Evolutionary conservation across 2,888 invertebrate genomes (phyloP), one percentile per base, ranked within the genome.

Genomic region (Drosophila hamatofila): DNA sequence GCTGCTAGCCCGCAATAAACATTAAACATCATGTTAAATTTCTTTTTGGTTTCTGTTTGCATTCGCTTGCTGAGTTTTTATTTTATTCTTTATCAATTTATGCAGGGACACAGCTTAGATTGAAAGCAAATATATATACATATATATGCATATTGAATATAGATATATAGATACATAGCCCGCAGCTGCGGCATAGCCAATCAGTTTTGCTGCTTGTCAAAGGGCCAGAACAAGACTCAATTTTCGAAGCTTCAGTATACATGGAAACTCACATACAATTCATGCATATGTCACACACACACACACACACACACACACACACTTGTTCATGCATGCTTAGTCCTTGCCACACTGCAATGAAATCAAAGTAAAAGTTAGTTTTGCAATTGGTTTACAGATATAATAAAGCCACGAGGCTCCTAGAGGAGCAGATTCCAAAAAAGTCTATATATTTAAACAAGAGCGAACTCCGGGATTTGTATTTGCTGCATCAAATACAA

Each of bases 191-290:
- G 23, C 46, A 39, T 49, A 55, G 27, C 44, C 57, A 75, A 79
- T 64, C 75, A 75, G 63, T 46, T 62, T 55, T 60, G 51, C 42
- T 60, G 60, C 63, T 69, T 64, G 79, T 76, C 76, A 60, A 57
- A 46, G 57, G 46, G 14, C 69, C 69, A 61, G 57, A 61, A 75
- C 60, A 69, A 58, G 57, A 60, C 69, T 79, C 54, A 69, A 49
- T 30, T 30, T 48, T 48, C 27, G 27, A 30, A n/a, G 48, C 27
- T 27, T 30, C 16, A 49, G 30, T 49, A 11, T 48, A 12, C 30
- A n/a, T 3, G 12, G n/a, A 27, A 18, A 6, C 7, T 14, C n/a
- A n/a, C 12, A 27, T 1, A 11, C 12, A 12, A 30, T 16, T 0
- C 2, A 48, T 27, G 5, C 2, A 27, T 11, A 27, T 5, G 16